A percentile compares a stretch with the other conserved stretches of the same genome.
These are phyloP conservation scores for Sturnus vulgaris DNA, from an alignment of 2,113 vertebrate species.

Conservation along the genomic window DNA sequence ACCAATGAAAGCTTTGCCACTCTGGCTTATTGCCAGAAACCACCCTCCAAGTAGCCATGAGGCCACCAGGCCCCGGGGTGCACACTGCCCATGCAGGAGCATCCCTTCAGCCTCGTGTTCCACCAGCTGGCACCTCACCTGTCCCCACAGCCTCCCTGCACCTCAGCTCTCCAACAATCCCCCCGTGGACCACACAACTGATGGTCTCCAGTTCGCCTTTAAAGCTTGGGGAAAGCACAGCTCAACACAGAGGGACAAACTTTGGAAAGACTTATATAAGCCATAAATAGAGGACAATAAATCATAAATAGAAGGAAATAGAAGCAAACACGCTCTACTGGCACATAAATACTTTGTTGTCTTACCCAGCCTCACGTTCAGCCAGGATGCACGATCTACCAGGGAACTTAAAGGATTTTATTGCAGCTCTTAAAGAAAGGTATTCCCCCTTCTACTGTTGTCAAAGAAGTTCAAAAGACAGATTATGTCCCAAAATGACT, in stretches of 20 bases:
- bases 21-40: background rate
- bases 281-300: background rate
- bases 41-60: background rate
- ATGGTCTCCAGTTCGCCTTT: background rate
- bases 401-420: background rate
- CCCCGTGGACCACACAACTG: rapidly evolving
- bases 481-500: background rate
- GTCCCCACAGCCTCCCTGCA: background rate
- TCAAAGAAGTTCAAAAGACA: background rate
- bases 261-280: background rate
- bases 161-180: rapidly evolving
- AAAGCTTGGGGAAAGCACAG: background rate
- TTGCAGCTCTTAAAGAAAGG: background rate
- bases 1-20: rapidly evolving
- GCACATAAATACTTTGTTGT: background rate
- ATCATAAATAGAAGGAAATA: background rate
- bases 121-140: background rate
- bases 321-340: background rate
- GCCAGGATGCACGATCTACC: background rate
- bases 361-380: background rate
- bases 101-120: background rate
- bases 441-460: background rate
- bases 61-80: background rate
- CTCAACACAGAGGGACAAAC: background rate
- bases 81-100: rapidly evolving